Conservation (phyloP, 92 coral and sea anemone species). For the Epizoanthus scotinus region DNA sequence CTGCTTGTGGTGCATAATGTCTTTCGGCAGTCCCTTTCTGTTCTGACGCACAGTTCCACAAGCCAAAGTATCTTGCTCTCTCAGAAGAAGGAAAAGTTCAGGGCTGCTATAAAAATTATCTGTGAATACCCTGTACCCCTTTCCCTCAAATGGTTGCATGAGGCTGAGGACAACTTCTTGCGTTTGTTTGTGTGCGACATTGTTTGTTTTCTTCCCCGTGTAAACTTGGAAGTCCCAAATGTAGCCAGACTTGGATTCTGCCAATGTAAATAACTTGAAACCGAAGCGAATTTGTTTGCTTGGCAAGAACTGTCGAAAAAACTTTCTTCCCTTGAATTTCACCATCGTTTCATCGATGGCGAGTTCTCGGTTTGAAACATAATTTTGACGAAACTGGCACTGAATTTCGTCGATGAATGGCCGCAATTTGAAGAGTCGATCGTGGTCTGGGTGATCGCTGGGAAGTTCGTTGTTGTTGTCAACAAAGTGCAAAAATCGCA, state of each 20-base stretch:
- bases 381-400: slow-evolving; percentile 24
- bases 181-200: background rate
- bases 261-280: slow-evolving; percentile 39
- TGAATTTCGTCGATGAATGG: slow-evolving; percentile 32
- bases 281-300: slow-evolving; percentile 51
- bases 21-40: slow-evolving; percentile 37
- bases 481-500: slow-evolving; percentile 54
- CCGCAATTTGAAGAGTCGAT: slow-evolving; percentile 53
- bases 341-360: slow-evolving; percentile 52
- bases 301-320: slow-evolving; percentile 38
- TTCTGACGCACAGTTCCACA: slow-evolving; percentile 46
- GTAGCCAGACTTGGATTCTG: slow-evolving; percentile 45
- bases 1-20: slow-evolving; percentile 28
- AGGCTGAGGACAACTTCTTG: slow-evolving; percentile 31
- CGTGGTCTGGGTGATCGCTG: slow-evolving; percentile 44
- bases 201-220: slow-evolving; percentile 34
- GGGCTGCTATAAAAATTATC: slow-evolving; percentile 49
- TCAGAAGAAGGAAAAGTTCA: slow-evolving; percentile 17
- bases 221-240: slow-evolving; percentile 34
- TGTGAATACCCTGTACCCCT: slow-evolving; percentile 35
- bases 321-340: slow-evolving; percentile 44
- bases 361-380: slow-evolving; percentile 31
- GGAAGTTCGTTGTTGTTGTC: slow-evolving; percentile 48
- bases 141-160: slow-evolving; percentile 15
- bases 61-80: slow-evolving; percentile 30